phyloP scores from a whole-genome alignment of 2,888 invertebrate genomes.

The Melieria crassipennis region DNA sequence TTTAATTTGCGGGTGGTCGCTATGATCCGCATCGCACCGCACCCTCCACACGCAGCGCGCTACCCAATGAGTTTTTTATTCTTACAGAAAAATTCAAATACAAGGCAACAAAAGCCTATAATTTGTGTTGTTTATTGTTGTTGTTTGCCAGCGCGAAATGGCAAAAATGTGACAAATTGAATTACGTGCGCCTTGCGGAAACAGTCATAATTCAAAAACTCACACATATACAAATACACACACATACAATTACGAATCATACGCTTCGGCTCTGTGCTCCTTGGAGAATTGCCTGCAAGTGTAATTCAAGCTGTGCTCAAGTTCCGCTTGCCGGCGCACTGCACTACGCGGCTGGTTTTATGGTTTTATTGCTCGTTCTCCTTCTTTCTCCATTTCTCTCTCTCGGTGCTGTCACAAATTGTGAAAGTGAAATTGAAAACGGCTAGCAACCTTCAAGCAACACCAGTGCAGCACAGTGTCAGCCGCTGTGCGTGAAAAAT shows the following conservation, averaged over 20 bases:
- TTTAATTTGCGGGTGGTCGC: slow-evolving; percentile 29
- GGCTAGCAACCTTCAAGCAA: background rate
- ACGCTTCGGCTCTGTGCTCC: slow-evolving; percentile 10
- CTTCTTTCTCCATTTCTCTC: background rate
- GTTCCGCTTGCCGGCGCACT: slow-evolving; percentile 13
- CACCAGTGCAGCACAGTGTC: background rate
- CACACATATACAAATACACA: background rate
- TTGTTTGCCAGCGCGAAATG: background rate
- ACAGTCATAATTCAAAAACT: slow-evolving; percentile 9
- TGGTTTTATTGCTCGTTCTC: background rate
- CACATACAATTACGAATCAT: slow-evolving; percentile 12
- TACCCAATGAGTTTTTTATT: too few relatives aligned
- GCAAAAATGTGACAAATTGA: slow-evolving; percentile 22
- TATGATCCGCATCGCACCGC: background rate
- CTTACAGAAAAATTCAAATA: background rate
- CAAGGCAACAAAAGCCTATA: background rate
- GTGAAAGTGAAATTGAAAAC: slow-evolving; percentile 31
- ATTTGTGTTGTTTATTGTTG: slow-evolving; percentile 1
- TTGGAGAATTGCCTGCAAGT: slow-evolving; percentile 12
- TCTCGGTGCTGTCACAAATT: slow-evolving; percentile 17
- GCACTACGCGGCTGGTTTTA: background rate
- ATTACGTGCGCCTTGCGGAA: slow-evolving; percentile 22
- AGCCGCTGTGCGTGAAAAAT: background rate
- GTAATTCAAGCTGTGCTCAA: slow-evolving; percentile 32
- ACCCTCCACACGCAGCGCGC: background rate